A percentile compares a stretch with the other conserved stretches of the same genome.
Conservation (phyloP, 2,797 vertebrate genomes). For the Rhyacichthys aspro region DNA sequence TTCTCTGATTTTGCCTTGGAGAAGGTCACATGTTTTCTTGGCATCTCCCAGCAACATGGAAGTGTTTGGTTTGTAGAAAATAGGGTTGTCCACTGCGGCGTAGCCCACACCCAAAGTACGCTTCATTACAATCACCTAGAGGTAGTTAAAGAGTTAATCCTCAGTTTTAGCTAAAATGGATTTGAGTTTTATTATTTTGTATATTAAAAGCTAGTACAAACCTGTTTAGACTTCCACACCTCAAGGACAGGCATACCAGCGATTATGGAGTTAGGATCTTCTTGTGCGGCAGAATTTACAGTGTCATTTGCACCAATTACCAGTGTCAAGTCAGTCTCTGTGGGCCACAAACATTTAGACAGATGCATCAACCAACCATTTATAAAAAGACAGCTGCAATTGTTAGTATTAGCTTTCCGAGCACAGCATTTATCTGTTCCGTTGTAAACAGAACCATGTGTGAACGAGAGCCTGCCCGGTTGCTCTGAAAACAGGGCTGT, state of each 20-base stretch:
- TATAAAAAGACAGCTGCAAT: conserved; percentile 4
- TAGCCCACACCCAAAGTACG: conserved; percentile 84
- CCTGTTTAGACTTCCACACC: conserved; percentile 83
- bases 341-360: conserved; percentile 37
- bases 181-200: no score
- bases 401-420: conserved; percentile 27
- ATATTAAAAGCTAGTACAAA: conserved; percentile 26
- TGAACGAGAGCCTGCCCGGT: conserved; percentile 50
- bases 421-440: conserved; percentile 48
- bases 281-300: conserved; percentile 82
- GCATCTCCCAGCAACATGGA: conserved; percentile 83
- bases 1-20: conserved; percentile 81
- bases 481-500: conserved; percentile 66
- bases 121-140: conserved; percentile 86
- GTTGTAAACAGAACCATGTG: conserved; percentile 75
- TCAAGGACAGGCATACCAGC: conserved; percentile 79
- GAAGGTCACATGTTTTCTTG: conserved; percentile 81
- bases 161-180: conserved; percentile 13
- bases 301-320: conserved; percentile 82
- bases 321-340: conserved; percentile 81
- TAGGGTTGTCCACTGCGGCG: conserved; percentile 85
- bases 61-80: conserved; percentile 84
- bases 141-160: background rate
- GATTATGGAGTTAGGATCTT: conserved; percentile 82
- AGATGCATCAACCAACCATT: conserved; percentile 9